phyloP scores from a whole-genome alignment of 2,797 vertebrate genomes.

The Micropoecilia bifurca region DNA sequence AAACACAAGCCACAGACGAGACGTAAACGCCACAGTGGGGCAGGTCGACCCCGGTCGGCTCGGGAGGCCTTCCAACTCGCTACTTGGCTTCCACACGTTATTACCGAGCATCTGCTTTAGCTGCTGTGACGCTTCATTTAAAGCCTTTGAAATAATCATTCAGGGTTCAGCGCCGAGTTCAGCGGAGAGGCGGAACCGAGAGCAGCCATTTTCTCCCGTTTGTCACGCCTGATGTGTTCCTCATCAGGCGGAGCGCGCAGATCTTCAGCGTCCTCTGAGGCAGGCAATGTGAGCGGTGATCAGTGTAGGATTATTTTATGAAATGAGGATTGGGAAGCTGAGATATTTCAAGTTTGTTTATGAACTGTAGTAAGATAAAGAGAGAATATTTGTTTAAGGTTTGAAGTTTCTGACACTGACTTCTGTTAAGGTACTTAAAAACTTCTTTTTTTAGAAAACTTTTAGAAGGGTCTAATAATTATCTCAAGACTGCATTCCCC shows the following conservation, averaged over 20 bases:
- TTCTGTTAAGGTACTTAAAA: too few species aligned
- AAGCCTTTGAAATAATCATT: constrained; percentile 35
- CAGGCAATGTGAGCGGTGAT: neutral
- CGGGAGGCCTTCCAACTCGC: constrained; percentile 8
- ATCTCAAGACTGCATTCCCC: neutral
- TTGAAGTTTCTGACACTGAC: neutral
- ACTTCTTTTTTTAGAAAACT: too few species aligned
- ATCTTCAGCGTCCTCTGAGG: constrained; percentile 18
- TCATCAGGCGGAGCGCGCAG: constrained; percentile 6
- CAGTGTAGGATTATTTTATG: neutral
- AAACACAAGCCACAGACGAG: constrained; percentile 12
- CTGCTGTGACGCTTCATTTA: constrained; percentile 22
- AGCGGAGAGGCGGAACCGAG: constrained; percentile 19
- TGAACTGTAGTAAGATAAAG: neutral
- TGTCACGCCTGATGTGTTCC: constrained; percentile 22
- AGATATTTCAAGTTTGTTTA: neutral
- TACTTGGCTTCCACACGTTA: neutral
- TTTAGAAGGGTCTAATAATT: neutral
- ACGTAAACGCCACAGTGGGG: constrained; percentile 41
- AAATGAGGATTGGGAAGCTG: neutral
- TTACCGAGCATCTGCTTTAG: constrained; percentile 40
- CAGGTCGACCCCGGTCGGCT: constrained; percentile 43
- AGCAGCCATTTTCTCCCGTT: neutral
- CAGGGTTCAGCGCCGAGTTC: constrained; percentile 39
- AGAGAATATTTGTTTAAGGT: neutral